Evolutionary conservation across 1,140 invertebrate species (phyloP), one percentile per base, ranked within the genome.

Genomic region (Chlorops oryzae): DNA sequence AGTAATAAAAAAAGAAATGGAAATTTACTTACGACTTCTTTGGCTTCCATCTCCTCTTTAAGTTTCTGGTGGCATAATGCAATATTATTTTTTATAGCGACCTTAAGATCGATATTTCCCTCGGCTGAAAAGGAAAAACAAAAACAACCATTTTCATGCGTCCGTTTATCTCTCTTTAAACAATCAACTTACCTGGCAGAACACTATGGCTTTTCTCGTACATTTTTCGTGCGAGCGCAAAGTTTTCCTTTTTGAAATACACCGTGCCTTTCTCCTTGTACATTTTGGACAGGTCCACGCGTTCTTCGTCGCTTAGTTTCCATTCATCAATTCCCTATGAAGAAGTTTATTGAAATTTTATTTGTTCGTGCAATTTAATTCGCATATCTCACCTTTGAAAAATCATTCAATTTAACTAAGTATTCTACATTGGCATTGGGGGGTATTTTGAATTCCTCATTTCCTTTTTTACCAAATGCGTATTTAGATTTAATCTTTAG

Each of bases 241-340:
- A 87, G 64, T 94, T 91, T 43, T 76, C 81, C 3, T 77, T 74
- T 71, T 93, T 95, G 59, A 96, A 96, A 71, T 90, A 97, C 32
- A 82, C 80, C 0, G 91, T 96, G 42, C 93, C 95, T 72, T 91
- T 95, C 42, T 89, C 86, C 75, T 98, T 98, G 35, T 81, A 85
- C 5, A 86, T 74, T 68, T 86, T 85, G 1, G 88, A 84, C 59
- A 90, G 84, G 47, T 88, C 84, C 15, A 98, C 58, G 65, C 88
- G 90, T 65, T 96, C 86, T 5, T 77, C 65, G 13, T 72, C 75
- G 50, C 88, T 84, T 75, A 97, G 78, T 24, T 84, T 80, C 90
- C 90, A 97, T n/a, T 74, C 71, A 55, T 90, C 86, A 59, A 85
- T 81, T 0, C 75, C 62, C 24, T 50, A 5, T 20, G 17, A 42